A percentile compares a stretch with the other conserved stretches of the same genome.
Evolutionary conservation across 2,888 invertebrate species (phyloP).

Genomic region (Neoscelio sp.): DNA sequence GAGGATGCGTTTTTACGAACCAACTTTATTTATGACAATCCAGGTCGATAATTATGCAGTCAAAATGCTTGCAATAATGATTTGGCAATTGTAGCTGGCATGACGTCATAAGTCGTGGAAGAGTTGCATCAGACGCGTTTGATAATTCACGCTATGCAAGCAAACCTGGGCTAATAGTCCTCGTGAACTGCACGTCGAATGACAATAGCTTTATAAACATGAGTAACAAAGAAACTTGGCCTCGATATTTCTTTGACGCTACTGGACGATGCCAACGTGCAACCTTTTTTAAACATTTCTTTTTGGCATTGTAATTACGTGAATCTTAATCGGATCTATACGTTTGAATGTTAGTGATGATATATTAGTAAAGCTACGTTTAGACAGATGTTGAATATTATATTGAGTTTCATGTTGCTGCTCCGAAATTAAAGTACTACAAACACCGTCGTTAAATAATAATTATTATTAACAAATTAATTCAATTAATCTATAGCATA

Average conservation of each 20-base stretch:
- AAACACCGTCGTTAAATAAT: no score
- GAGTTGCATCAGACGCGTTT: constrained; percentile 12
- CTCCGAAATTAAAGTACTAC: no score
- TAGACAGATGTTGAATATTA: no score
- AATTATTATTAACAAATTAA: no score
- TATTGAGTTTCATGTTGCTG: no score
- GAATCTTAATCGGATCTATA: no score
- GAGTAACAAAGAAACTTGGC: constrained; percentile 48
- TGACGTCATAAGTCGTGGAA: constrained; percentile 18
- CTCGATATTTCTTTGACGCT: constrained; percentile 36
- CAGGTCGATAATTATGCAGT: no score
- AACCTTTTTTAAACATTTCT: constrained; percentile 14
- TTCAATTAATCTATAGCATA: no score
- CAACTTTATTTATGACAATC: constrained; percentile 5
- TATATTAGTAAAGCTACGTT: no score
- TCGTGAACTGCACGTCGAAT: constrained; percentile 30
- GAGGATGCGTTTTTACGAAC: no score
- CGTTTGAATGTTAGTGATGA: no score
- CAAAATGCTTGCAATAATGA: constrained; percentile 1
- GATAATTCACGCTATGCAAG: constrained; percentile 43
- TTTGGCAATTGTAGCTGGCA: background rate
- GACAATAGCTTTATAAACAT: constrained; percentile 49
- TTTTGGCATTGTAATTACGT: background rate
- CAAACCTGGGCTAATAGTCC: constrained; percentile 30
- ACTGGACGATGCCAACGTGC: constrained; percentile 5